Base-by-base conservation (phyloP, 2,797 vertebrate genomes). In the Odontamblyopus lacepedii region DNA sequence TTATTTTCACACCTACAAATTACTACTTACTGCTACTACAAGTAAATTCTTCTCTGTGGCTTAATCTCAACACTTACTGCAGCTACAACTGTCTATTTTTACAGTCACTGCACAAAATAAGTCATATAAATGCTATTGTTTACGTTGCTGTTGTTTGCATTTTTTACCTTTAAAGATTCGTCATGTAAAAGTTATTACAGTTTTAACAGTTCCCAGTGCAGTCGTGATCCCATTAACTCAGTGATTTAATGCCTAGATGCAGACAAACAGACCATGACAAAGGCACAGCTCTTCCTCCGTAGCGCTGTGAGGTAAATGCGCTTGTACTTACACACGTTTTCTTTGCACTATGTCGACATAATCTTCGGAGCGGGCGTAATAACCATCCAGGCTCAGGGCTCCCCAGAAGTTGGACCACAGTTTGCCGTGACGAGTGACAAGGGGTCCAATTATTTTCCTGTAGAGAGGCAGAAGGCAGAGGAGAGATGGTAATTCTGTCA, bases 391-490 rank as follows among this genome's bases (percentile, higher is more conserved):
- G 76, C 96, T 98, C 85, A 99, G 69, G 63, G 96, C 95, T 84
- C 98, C 98, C 98, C 98, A 99, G 91, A 99, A 99, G 89, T 99
- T 99, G 82, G 98, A 99, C 98, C 98, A 99, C 60, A 99, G 92
- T 84, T 98, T 98, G 76, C 96, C 92, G 69, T 98, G 96, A 68
- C 97, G 96, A 73, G 94, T 97, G 79, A 99, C 96, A 2, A 99
- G 95, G 0, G 98, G 98, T 67, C 94, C 96, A 90, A 98, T 96
- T 86, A 99, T 96, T 90, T 98, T 98, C 74, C 98, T 99, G 91
- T 78, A 67, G 69, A 67, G 71, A 86, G 82, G 77, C 74, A 71
- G 74, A 51, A 80, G 53, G 72, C 59, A 82, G 57, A 44, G 64
- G 63, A 75, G 79, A 84, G 72, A 73, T 78, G 76, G 73, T 73